Conservation (phyloP, 2,797 vertebrate species). For the Melopsittacus undulatus region DNA sequence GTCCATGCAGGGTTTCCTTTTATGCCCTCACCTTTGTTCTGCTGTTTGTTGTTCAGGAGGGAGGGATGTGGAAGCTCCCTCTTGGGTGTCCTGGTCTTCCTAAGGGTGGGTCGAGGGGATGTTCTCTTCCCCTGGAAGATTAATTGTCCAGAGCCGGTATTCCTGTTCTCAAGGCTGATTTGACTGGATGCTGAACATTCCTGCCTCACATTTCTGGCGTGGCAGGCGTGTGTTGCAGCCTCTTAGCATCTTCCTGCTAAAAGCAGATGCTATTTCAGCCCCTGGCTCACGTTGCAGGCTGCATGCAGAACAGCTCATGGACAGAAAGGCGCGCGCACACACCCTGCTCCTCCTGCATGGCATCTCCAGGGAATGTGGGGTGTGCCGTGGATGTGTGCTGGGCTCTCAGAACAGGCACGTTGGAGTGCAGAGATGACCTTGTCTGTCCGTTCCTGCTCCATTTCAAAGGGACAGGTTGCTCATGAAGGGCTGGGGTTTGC, state of each 20-base stretch:
- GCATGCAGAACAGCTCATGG: neutral
- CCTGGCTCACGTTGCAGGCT: neutral
- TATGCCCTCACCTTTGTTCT: neutral
- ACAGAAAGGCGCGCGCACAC: neutral
- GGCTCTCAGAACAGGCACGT: fast-evolving
- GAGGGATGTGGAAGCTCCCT: neutral
- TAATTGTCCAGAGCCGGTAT: neutral
- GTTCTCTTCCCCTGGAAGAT: neutral
- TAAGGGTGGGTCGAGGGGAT: neutral
- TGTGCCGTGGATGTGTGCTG: fast-evolving
- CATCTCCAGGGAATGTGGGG: neutral
- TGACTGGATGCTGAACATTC: conserved; percentile 2
- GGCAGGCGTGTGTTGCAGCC: neutral
- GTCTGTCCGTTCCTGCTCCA: neutral
- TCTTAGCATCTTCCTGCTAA: neutral
- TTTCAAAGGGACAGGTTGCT: neutral
- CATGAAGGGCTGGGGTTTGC: neutral
- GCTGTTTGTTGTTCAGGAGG: neutral
- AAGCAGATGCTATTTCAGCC: neutral
- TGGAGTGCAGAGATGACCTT: neutral
- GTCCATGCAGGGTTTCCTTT: neutral
- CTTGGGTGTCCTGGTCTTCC: neutral
- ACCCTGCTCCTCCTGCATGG: neutral
- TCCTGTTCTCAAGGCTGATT: neutral
- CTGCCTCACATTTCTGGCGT: neutral